Evolutionary conservation across 2,113 vertebrate species (phyloP).

Genomic region (Osmerus eperlanus): DNA sequence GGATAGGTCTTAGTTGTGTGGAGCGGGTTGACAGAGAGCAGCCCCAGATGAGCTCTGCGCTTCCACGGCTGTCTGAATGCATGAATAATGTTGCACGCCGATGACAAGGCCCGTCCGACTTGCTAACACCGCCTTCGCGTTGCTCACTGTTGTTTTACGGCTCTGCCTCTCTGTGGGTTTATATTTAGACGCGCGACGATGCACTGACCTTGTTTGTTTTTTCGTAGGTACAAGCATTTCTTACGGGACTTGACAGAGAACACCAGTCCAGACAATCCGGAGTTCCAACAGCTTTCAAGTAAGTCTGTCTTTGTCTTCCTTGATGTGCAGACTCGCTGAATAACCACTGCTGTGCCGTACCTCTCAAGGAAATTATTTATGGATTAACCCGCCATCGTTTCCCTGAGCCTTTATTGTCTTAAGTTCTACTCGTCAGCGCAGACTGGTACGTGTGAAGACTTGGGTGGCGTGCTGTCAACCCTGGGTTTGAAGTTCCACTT

Average conservation of each 20-base stretch:
- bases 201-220: conserved; percentile 27
- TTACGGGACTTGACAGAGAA: conserved; percentile 66
- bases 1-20: background rate
- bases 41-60: background rate
- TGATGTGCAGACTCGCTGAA: background rate
- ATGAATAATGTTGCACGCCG: conserved; percentile 4
- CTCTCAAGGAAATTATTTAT: conserved; percentile 33
- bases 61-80: conserved; percentile 9
- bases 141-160: conserved; percentile 1
- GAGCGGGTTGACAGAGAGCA: background rate
- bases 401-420: conserved; percentile 19
- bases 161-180: conserved; percentile 12
- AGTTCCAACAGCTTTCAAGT: conserved; percentile 82
- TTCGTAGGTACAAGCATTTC: conserved; percentile 74
- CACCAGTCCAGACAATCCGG: conserved; percentile 64
- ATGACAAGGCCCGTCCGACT: conserved; percentile 22
- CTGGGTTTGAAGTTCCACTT: background rate
- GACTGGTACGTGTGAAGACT: background rate
- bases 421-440: conserved; percentile 11
- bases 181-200: conserved; percentile 20
- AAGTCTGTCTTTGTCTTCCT: conserved; percentile 49
- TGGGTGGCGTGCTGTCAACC: background rate
- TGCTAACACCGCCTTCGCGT: conserved; percentile 7
- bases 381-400: conserved; percentile 30
- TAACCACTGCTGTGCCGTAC: conserved; percentile 12